Evolutionary conservation across 2,888 invertebrate genomes (phyloP), one percentile per base, ranked within the genome.

Genomic region (Drosophila kokeensis): DNA sequence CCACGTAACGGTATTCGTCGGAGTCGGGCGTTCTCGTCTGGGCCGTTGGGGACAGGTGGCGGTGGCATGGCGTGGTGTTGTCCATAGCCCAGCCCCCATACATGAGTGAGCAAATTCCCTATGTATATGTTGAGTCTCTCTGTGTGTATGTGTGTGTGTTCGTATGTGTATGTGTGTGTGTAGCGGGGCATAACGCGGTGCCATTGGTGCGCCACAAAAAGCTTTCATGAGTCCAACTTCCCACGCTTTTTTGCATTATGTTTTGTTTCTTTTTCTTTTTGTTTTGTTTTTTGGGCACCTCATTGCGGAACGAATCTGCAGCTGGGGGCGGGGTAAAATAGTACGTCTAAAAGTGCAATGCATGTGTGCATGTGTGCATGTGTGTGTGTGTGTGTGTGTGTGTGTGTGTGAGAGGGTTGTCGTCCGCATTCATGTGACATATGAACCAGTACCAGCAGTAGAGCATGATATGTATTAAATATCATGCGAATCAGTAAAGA

Each of bases 131-230:
- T 45, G 24, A 24, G 45, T 24, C 45, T 21, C 21, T 52, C 18
- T 49, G 29, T 61, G 21, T 58, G 49, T 65, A 27, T 53, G 45
- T 38, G 36, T 36, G 34, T 57, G 49, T 59, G 21, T 36, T 32
- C 67, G 15, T 72, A 11, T 64, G 24, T 60, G 32, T 42, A 36
- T 68, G 50, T 68, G 42, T 57, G 52, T 77, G 83, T 81, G 82
- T 85, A 87, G 87, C 87, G 92, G 92, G 91, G 92, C 92, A 93
- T 92, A 93, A 93, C 93, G 92, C 92, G 93, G 93, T 93, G 91
- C 93, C 91, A 93, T 93, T 93, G 93, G 93, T 93, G 93, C 93
- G 93, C 93, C 93, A 88, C 93, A 93, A 93, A 93, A 93, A 93
- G 92, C 93, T 93, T 92, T 92, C 92, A 91, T 90, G 92, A 91